These are phyloP conservation scores for Microctonus aethiopoides DNA, from an alignment of 2,888 invertebrate species.

Conservation along the genomic window DNA sequence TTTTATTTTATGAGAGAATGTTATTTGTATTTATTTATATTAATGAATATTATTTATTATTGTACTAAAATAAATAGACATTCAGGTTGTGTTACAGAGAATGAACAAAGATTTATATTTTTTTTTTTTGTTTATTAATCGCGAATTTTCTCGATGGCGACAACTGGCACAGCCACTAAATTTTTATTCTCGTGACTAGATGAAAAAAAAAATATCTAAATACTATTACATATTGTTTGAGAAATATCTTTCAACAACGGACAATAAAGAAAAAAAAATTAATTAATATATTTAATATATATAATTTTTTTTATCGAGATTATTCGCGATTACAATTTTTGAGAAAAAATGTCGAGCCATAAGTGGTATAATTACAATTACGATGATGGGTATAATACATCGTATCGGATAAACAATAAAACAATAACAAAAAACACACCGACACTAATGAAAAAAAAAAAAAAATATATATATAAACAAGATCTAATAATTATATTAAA, in stretches of 20 bases:
- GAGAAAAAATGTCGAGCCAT: constrained; percentile 5
- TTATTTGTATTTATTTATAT: too few species aligned
- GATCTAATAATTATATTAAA: background rate
- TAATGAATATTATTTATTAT: too few species aligned
- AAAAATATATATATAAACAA: background rate
- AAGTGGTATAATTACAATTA: background rate
- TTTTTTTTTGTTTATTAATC: constrained; percentile 3
- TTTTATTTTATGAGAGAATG: background rate
- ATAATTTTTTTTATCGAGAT: constrained; percentile 25
- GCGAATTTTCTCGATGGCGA: constrained; percentile 13
- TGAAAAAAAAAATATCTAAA: background rate
- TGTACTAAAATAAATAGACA: background rate
- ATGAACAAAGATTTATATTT: background rate
- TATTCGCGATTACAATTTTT: background rate
- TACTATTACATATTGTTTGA: background rate
- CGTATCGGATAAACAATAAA: background rate
- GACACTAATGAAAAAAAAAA: background rate
- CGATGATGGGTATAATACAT: background rate
- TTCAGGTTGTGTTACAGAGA: background rate
- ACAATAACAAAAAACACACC: too few species aligned
- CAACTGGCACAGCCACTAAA: background rate
- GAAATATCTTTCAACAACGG: background rate
- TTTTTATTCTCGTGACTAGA: background rate
- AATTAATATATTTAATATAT: background rate
- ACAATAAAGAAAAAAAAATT: background rate